Base-by-base conservation (phyloP, 2,888 invertebrate species). In the Chrysolina americana region DNA sequence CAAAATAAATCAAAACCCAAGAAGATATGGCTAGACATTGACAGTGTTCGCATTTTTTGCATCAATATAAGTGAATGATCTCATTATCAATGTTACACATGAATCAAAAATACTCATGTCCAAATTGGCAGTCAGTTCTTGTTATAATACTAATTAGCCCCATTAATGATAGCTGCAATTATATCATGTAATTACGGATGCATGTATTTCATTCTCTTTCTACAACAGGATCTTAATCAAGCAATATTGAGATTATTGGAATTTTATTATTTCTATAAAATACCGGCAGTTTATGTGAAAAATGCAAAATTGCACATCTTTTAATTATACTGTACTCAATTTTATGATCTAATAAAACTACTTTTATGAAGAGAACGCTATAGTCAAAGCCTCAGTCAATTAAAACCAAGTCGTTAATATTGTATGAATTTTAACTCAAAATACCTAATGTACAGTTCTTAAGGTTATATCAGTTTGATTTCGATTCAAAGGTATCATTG, bases 231-330 rank as follows among this genome's bases (percentile, higher is more conserved):
- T 73, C 64, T 73, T 64, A 64, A 73, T 68, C 64, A 64, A 78
- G 73, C 79, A 28, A 15, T 59, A 59, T 28, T 59, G 15, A 5
- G 28, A 81, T 81, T 79, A 82, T 76, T 80, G 81, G 79, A 80
- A 65, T 66, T 70, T 74, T 78, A 82, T 81, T 79, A 82, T 81
- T 82, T 82, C 81, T 44, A 17, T 77, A 28, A 53, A 73, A 75
- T 72, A 62, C 68, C 65, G 44, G 50, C 65, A 59, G 68, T 19
- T 63, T 65, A 53, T 63, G 36, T 28, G 48, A 73, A 75, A 72
- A 75, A 73, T 70, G 75, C 68, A 73, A 75, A 75, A 72, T 70
- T 75, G 75, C 73, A 70, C 59, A 70, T 59, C 68, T 73, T 56
- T 73, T 73, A 73, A 76, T 71, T 73, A 65, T 36, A 56, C 44